Conservation (phyloP, 2,888 invertebrate genomes). For the Hydrotaea diabolus region DNA sequence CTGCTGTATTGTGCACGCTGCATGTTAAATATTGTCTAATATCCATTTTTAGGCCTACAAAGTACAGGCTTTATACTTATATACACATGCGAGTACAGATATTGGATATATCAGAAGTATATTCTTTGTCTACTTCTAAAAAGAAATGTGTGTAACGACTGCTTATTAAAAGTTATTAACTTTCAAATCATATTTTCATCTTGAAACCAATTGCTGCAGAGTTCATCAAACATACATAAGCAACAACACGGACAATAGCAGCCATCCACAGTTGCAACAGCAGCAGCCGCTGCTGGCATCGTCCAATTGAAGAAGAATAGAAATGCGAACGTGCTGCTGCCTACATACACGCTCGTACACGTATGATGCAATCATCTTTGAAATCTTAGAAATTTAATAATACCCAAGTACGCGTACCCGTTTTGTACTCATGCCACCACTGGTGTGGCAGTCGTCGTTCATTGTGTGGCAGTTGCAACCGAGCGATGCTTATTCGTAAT, state of each 20-base stretch:
- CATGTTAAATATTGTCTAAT: slow-evolving; percentile 7
- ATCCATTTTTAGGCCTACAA: slow-evolving; percentile 32
- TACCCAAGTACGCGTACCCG: slow-evolving; percentile 39
- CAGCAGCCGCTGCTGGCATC: neutral
- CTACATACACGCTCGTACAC: slow-evolving; percentile 40
- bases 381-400: slow-evolving; percentile 57
- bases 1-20: slow-evolving; percentile 14
- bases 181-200: slow-evolving; percentile 66
- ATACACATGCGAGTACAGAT: neutral
- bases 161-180: slow-evolving; percentile 70
- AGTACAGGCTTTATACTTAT: slow-evolving; percentile 9
- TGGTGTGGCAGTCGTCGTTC: neutral
- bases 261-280: no score
- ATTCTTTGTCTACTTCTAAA: neutral
- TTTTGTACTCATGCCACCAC: neutral
- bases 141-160: slow-evolving; percentile 49
- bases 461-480: slow-evolving; percentile 34
- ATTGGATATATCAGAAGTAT: neutral
- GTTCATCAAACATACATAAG: slow-evolving; percentile 49
- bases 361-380: slow-evolving; percentile 61
- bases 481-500: slow-evolving; percentile 51
- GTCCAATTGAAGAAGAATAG: slow-evolving; percentile 24
- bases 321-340: slow-evolving; percentile 64
- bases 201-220: slow-evolving; percentile 45
- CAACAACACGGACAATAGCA: neutral